A percentile compares a stretch with the other conserved stretches of the same genome.
Evolutionary conservation across 2,113 vertebrate species (phyloP).

Genomic region (Felis chaus): DNA sequence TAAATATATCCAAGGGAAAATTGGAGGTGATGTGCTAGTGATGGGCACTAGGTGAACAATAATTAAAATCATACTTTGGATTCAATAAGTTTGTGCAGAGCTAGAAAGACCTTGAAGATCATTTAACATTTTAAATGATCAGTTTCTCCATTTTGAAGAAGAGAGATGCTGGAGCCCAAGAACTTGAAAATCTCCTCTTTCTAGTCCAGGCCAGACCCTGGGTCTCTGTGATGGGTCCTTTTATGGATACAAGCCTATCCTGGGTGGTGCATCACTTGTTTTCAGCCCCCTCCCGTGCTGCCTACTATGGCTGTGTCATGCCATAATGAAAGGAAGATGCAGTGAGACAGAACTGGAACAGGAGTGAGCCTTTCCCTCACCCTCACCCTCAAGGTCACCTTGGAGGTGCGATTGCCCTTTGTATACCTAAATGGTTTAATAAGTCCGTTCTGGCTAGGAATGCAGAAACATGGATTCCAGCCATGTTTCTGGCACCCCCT

Average conservation of each 20-base stretch:
- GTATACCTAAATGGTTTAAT: not conserved
- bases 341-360: not conserved
- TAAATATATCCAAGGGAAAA: not conserved
- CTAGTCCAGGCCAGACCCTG: not conserved
- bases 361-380: not conserved
- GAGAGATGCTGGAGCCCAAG: not conserved
- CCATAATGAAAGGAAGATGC: not conserved
- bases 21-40: not conserved
- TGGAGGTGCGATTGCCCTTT: not conserved
- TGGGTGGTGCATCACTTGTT: not conserved
- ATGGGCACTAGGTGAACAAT: not conserved
- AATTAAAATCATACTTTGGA: not conserved
- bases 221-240: not conserved
- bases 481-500: not conserved
- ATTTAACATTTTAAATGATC: not conserved
- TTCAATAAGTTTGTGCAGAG: not conserved
- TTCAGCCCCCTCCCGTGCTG: fast-evolving
- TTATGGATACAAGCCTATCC: not conserved
- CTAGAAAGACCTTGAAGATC: not conserved
- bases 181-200: not conserved
- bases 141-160: slow-evolving; percentile 2
- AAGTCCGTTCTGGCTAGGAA: not conserved
- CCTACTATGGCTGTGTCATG: too few species aligned
- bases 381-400: not conserved
- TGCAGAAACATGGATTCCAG: not conserved